Percentiles rank a stretch among this genome's conserved stretches.
These are phyloP conservation scores for Ctenodactylus gundi DNA, from an alignment of 2,113 vertebrate species.

Conservation along the genomic window DNA sequence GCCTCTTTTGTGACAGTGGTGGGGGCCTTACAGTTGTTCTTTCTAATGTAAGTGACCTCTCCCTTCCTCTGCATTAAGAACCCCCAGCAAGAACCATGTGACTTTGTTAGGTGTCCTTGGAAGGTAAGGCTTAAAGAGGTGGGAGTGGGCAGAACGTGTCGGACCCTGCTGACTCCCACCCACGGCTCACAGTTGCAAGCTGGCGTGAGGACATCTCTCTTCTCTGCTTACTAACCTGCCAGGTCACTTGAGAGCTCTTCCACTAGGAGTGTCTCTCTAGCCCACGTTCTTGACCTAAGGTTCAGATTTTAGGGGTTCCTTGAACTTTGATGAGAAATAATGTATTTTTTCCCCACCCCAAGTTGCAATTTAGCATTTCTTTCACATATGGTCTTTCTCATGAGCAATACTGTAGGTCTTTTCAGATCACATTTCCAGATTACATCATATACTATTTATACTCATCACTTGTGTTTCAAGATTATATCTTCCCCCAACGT, in stretches of 20 bases:
- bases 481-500: no score
- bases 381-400: background rate
- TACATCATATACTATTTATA: background rate
- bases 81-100: background rate
- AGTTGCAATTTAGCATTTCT: background rate
- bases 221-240: background rate
- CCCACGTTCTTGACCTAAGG: background rate
- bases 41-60: background rate
- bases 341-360: background rate
- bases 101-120: background rate
- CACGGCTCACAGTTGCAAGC: background rate
- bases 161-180: background rate
- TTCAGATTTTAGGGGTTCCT: background rate
- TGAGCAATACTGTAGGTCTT: background rate
- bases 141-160: background rate
- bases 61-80: background rate
- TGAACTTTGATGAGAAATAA: background rate
- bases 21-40: accelerated
- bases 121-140: background rate
- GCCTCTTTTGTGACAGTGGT: background rate
- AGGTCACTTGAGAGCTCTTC: background rate
- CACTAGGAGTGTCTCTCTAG: background rate
- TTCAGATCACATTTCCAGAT: background rate
- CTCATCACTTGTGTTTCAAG: no score
- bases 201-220: background rate